Evolutionary conservation across 2,888 invertebrate species (phyloP), one percentile per base, ranked within the genome.

Genomic region (Periphyllus acericola): DNA sequence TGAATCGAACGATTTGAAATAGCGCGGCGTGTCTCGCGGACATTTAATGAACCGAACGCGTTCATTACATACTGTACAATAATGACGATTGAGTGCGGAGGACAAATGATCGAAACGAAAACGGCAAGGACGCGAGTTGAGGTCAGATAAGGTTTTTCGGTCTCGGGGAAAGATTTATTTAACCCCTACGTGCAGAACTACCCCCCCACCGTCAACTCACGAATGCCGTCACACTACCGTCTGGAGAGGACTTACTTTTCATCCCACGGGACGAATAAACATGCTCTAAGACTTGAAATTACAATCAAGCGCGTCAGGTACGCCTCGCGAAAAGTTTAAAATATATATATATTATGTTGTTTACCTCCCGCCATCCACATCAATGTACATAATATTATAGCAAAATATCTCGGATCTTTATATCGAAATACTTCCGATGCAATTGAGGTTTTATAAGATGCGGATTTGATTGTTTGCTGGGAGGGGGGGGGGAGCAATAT

Each of bases 261-360:
- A 25, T 79, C 55, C 14, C 78, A 14, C 11, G 78, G 34, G 78
- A 79, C 78, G 14, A 55, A 79, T 79, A 79, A 79, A 55, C 55
- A 25, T 55, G 32, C 19, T 5, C 46, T 25, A 55, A 55, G 55
- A 79, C 78, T 34, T 79, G 34, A 25, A 55, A 52, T 79, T 36
- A 79, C 55, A 55, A 79, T 79, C 52, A 52, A 55, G 34, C 55
- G 14, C 32, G 34, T 55, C 32, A 25, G 32, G 55, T 79, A 55
- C 76, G 46, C n/a, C 11, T n/a, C 1, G 6, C 19, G 55, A 55
- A 46, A 46, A 46, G 60, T 60, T 60, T 25, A 60, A 6, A 8
- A 46, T 46, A 46, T 46, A 46, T 46, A 60, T 60, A 60, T 5
- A 25, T 60, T 60, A 46, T 46, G 46, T 46, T 46, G 2, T 46